Evolutionary conservation across 2,113 vertebrate genomes (phyloP).

Genomic region (Bubo bubo): DNA sequence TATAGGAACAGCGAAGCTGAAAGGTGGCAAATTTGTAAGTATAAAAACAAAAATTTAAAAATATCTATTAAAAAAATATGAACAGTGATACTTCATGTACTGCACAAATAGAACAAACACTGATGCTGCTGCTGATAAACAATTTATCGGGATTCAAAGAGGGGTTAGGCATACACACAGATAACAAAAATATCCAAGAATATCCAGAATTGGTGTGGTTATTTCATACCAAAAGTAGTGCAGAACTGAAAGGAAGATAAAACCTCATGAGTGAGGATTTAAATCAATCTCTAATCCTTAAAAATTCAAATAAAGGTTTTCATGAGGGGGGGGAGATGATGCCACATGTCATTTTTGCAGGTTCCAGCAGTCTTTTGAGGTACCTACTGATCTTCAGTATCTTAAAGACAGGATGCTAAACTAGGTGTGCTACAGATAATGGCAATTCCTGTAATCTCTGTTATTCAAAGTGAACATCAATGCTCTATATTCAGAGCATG

Average conservation of each 20-base stretch:
- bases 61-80: neutral
- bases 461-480: neutral
- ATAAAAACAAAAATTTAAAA: neutral
- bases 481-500: neutral
- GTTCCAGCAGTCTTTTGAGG: neutral
- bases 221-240: neutral
- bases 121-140: neutral
- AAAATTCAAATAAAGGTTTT: neutral
- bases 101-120: neutral
- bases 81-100: neutral
- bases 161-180: neutral
- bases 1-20: neutral
- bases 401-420: neutral
- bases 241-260: neutral
- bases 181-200: neutral
- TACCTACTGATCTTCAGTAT: neutral
- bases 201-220: neutral
- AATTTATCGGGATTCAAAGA: neutral
- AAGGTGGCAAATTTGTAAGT: neutral
- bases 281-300: neutral
- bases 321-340: neutral
- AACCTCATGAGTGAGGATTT: neutral
- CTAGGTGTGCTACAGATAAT: neutral
- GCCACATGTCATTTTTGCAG: neutral
- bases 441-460: neutral